These are phyloP conservation scores for Drosophila parabipectinata DNA, from an alignment of 1,140 invertebrate species.

Conservation along the genomic window DNA sequence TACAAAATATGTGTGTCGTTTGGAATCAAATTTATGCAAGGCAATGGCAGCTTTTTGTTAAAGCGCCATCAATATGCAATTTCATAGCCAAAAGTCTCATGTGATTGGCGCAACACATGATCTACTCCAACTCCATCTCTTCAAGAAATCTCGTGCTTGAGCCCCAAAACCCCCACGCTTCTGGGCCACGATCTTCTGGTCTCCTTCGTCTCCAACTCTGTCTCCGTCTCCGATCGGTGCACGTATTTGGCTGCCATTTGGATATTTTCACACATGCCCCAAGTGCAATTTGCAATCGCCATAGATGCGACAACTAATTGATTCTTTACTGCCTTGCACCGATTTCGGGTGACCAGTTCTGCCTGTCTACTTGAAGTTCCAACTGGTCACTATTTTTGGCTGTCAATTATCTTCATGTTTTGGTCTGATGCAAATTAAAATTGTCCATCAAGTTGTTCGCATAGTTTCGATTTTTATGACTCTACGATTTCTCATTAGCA, in stretches of 20 bases:
- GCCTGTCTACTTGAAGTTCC: background rate
- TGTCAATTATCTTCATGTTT: slow-evolving; percentile 29
- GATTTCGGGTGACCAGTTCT: slow-evolving; percentile 39
- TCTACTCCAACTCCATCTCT: background rate
- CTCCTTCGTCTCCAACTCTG: background rate
- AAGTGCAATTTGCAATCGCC: slow-evolving; percentile 56
- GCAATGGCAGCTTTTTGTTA: slow-evolving; percentile 51
- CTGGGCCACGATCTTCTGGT: background rate
- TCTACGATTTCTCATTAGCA: slow-evolving; percentile 19
- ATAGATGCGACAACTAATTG: slow-evolving; percentile 68
- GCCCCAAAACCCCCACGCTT: slow-evolving; percentile 1
- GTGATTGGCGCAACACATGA: slow-evolving; percentile 39
- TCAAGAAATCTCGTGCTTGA: slow-evolving; percentile 7
- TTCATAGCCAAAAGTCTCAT: slow-evolving; percentile 46
- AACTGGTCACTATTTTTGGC: slow-evolving; percentile 22
- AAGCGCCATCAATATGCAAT: slow-evolving; percentile 59
- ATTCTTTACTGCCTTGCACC: slow-evolving; percentile 65
- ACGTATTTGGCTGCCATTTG: slow-evolving; percentile 42
- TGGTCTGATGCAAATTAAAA: slow-evolving; percentile 28
- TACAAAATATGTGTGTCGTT: slow-evolving; percentile 60
- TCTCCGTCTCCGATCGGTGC: background rate
- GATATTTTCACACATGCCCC: slow-evolving; percentile 69
- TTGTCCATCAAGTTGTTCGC: slow-evolving; percentile 10
- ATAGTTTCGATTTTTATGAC: slow-evolving; percentile 10
- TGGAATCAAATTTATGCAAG: slow-evolving; percentile 61